These are phyloP conservation scores for Brachionichthys hirsutus DNA, from an alignment of 2,113 vertebrate species.

Conservation along the genomic window DNA sequence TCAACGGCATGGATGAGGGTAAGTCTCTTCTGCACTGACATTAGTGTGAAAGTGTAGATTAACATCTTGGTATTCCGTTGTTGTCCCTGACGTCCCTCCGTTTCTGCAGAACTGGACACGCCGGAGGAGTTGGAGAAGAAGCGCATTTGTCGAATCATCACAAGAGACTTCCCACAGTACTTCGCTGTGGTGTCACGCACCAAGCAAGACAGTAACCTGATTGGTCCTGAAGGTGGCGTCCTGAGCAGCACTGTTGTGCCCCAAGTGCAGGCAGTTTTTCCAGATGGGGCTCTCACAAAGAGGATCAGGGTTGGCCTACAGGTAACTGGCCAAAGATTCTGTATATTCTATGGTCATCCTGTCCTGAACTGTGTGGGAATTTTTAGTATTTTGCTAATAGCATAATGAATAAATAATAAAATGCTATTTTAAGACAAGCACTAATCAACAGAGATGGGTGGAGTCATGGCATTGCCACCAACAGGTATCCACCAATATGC, in stretches of 20 bases:
- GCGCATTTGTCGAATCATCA: constrained; percentile 95
- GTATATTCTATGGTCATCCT: no score
- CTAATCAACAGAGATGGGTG: no score
- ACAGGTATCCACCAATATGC: no score
- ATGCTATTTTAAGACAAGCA: no score
- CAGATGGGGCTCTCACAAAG: constrained; percentile 95
- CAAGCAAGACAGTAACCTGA: constrained; percentile 96
- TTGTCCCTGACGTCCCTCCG: not conserved
- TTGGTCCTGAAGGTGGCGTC: constrained; percentile 95
- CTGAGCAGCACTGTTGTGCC: constrained; percentile 96
- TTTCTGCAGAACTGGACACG: constrained; percentile 84
- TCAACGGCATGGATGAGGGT: constrained; percentile 99
- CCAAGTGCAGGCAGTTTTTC: constrained; percentile 95
- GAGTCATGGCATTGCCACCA: no score
- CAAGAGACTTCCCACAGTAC: constrained; percentile 96
- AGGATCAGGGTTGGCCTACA: constrained; percentile 95
- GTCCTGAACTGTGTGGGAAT: no score
- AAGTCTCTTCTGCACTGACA: constrained; percentile 6
- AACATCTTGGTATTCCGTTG: not conserved
- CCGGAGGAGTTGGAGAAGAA: constrained; percentile 94
- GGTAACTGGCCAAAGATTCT: constrained; percentile 70
- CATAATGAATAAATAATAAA: no score
- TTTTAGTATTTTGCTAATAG: no score
- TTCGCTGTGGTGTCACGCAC: constrained; percentile 95
- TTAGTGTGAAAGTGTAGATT: no score